A percentile compares a stretch with the other conserved stretches of the same genome.
phyloP scores from a whole-genome alignment of 2,888 invertebrate genomes.

The Yponomeuta malinellus region DNA sequence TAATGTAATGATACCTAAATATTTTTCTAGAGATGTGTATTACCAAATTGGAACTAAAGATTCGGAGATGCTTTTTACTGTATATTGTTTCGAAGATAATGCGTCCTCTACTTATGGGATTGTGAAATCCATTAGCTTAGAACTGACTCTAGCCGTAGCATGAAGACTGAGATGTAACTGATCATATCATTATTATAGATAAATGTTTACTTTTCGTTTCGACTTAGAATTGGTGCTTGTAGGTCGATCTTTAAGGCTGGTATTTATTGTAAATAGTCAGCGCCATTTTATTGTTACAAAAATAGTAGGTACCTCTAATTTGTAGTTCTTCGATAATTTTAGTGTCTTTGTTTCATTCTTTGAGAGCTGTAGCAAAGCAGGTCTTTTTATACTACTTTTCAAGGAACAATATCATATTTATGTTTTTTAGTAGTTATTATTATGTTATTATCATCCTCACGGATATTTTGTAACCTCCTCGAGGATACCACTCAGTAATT shows the following conservation, averaged over 20 bases:
- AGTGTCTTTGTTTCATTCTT: not conserved
- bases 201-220: slow-evolving; percentile 69
- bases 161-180: slow-evolving; percentile 72
- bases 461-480: not conserved
- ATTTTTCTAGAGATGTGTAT: slow-evolving; percentile 75
- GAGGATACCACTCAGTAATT: not conserved
- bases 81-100: slow-evolving; percentile 65
- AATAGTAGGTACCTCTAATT: not conserved
- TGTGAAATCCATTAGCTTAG: slow-evolving; percentile 71
- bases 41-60: slow-evolving; percentile 58
- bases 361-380: slow-evolving; percentile 22
- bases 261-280: slow-evolving; percentile 60
- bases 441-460: not conserved
- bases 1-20: slow-evolving; percentile 70
- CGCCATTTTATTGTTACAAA: slow-evolving; percentile 11
- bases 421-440: not conserved
- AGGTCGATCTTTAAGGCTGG: slow-evolving; percentile 73
- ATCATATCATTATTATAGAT: slow-evolving; percentile 73
- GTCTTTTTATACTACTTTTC: not conserved
- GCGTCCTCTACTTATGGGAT: slow-evolving; percentile 75
- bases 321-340: not conserved
- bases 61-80: slow-evolving; percentile 65
- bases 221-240: slow-evolving; percentile 75
- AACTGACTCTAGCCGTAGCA: slow-evolving; percentile 71
- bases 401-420: not conserved